These are phyloP conservation scores for Cantharis lateralis DNA, from an alignment of 2,888 invertebrate species.

Conservation along the genomic window DNA sequence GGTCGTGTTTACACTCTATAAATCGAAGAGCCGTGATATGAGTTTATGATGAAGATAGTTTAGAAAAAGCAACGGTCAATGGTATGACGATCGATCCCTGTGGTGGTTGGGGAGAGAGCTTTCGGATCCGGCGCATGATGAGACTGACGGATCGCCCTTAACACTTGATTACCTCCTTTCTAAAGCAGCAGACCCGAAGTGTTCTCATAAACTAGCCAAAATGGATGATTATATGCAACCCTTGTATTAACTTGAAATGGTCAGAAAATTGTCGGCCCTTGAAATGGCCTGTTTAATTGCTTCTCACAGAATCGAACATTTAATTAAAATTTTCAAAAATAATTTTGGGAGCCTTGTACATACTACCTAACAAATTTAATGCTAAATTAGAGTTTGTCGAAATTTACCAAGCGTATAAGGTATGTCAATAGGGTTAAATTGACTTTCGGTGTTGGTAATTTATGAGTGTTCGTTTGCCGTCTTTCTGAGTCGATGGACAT, in stretches of 20 bases:
- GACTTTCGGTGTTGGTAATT: constrained; percentile 21
- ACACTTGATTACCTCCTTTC: constrained; percentile 38
- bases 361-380: constrained; percentile 14
- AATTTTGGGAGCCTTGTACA: neutral
- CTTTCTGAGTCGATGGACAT: constrained; percentile 12
- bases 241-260: constrained; percentile 22
- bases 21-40: constrained; percentile 28
- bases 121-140: constrained; percentile 26
- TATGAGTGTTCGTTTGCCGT: constrained; percentile 9
- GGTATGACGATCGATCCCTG: constrained; percentile 18
- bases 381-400: constrained; percentile 12
- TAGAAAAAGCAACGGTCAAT: constrained; percentile 22
- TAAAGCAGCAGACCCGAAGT: constrained; percentile 23
- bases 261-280: neutral
- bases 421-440: constrained; percentile 17
- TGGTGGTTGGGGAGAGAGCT: constrained; percentile 4
- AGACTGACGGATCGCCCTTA: constrained; percentile 37
- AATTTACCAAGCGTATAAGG: constrained; percentile 17
- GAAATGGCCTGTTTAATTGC: constrained; percentile 1
- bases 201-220: constrained; percentile 28
- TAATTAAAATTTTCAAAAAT: neutral
- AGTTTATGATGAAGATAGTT: constrained; percentile 28
- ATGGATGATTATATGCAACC: constrained; percentile 29
- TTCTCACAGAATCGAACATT: neutral
- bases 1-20: constrained; percentile 33